These are phyloP conservation scores for Chrysaora quinquecirrha DNA, from an alignment of 30 jellyfish, hydroid and myxozoan genomes.

Conservation along the genomic window DNA sequence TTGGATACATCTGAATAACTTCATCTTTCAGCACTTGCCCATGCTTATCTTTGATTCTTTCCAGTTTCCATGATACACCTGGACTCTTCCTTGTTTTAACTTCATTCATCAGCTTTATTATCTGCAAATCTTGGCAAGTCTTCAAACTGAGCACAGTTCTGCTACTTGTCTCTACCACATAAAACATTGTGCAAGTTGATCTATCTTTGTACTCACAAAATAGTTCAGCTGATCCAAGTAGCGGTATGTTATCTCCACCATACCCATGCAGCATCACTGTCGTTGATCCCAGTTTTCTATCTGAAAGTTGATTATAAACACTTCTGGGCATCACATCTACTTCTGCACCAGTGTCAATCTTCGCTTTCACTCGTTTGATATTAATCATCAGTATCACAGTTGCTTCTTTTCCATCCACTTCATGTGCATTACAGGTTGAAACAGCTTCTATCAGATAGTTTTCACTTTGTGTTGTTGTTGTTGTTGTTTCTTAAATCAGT, in stretches of 20 bases:
- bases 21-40: slow-evolving; percentile 1
- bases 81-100: background rate
- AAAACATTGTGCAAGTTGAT: too few species aligned
- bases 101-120: background rate
- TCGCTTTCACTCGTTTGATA: background rate
- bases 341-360: slow-evolving; percentile 29
- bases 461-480: background rate
- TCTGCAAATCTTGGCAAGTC: background rate
- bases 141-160: background rate
- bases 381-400: background rate
- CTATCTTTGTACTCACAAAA: too few species aligned
- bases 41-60: background rate
- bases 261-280: background rate
- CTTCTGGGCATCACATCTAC: slow-evolving; percentile 7
- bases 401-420: background rate
- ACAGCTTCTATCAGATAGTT: background rate
- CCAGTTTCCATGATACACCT: background rate
- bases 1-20: background rate
- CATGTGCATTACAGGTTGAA: background rate
- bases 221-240: too few species aligned
- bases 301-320: background rate
- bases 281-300: background rate
- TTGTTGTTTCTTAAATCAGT: background rate
- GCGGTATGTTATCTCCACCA: background rate
- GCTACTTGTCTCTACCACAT: slow-evolving; percentile 16